Conservation (phyloP, 2,113 vertebrate genomes). For the Oreocharis arfaki region DNA sequence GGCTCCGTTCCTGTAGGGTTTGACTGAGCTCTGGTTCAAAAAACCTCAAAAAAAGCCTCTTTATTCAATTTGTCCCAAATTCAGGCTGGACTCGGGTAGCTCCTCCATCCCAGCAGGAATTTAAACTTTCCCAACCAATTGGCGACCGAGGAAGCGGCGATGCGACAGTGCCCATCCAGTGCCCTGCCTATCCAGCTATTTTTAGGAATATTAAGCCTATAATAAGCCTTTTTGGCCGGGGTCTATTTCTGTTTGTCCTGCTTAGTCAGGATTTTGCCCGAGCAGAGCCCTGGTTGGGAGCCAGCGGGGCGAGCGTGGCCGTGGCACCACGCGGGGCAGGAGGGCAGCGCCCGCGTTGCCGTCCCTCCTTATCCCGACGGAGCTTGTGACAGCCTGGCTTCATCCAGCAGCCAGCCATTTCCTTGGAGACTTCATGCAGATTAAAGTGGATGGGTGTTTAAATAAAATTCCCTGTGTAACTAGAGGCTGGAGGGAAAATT, state of each 20-base stretch:
- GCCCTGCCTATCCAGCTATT: neutral
- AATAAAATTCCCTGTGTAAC: neutral
- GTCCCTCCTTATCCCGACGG: neutral
- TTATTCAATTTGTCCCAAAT: neutral
- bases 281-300: neutral
- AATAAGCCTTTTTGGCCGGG: neutral
- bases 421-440: neutral
- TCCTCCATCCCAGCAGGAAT: neutral
- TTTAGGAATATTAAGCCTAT: slow-evolving; percentile 1
- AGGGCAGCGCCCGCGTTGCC: neutral
- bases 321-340: neutral
- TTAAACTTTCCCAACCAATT: neutral
- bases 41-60: neutral
- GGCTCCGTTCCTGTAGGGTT: neutral
- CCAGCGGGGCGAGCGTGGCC: neutral
- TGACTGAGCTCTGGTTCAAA: neutral
- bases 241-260: neutral
- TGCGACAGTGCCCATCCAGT: fast-evolving
- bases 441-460: neutral
- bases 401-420: neutral
- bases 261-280: neutral
- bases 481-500: neutral
- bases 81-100: neutral
- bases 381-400: neutral
- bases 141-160: neutral